Base-by-base conservation (phyloP, 2,797 vertebrate species). In the Erethizon dorsatum region DNA sequence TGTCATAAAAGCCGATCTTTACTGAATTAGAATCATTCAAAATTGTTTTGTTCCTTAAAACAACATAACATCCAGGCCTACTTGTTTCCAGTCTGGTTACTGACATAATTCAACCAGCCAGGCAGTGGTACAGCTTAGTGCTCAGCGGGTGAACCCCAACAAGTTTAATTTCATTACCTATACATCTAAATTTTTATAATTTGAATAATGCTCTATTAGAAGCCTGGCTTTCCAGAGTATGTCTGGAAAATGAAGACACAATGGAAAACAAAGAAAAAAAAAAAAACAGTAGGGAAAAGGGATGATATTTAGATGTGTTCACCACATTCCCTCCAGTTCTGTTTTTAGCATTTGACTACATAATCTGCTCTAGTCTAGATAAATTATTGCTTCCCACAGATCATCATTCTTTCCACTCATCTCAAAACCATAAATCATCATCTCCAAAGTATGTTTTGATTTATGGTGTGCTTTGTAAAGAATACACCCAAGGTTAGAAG, bases 321-420 rank as follows among this genome's bases (percentile, higher is more conserved):
- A 65, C 94, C 90, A 83, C n/a, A 54, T 97, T 97, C 83, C 80
- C 82, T 91, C 71, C 65, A 79, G 77, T 71, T 94, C 94, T 96
- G 94, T 92, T 98, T 97, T 97, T 96, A 96, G 71, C 90, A 97
- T 97, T 94, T 96, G 78, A 88, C 79, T 77, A 47, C 33, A 67
- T 6, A 83, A 50, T 93, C 78, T 92, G 59, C 85, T 97, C 59
- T 90, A 83, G 69, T 80, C 47, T 83, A 95, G 85, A 94, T 97
- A 90, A 95, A 83, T 97, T 78, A 96, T 88, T 97, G 88, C 73
- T 95, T 95, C 85, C 82, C 87, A 95, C 52, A 88, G 77, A 57
- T 83, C 88, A 85, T 91, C 93, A 95, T 93, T 96, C 95, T 96
- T 97, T 96, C 88, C 84, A 79, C 57, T 93, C 94, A 90, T 93